Base-by-base conservation (phyloP, 2,888 invertebrate species). In the Drosophila setosimentum region DNA sequence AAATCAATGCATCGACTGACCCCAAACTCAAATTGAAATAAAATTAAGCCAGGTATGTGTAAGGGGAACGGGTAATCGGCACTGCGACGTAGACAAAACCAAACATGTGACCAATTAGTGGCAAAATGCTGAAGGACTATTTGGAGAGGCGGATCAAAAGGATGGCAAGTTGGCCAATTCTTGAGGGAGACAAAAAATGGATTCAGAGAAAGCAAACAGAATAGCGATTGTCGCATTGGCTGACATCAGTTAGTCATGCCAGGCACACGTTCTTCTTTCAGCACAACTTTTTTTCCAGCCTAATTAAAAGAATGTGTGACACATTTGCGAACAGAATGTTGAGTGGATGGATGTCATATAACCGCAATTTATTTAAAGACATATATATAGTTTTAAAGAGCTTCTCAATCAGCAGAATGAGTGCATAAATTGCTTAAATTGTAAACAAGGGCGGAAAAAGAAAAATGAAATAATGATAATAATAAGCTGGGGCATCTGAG, bases 81-180 rank as follows among this genome's bases (percentile, higher is more conserved):
- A 30, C 42, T 71, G 50, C 45, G 29, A 42, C 40, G 29, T 42
- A 61, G 40, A 62, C 58, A 79, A 65, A 64, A 77, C 59, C 67
- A 64, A 58, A 80, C 68, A 80, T 74, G 78, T 68, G 71, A 78
- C 82, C 78, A 80, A 80, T 80, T 82, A 80, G 80, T 75, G 71
- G 57, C 66, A 68, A 63, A 71, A 70, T 60, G 54, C 18, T 62
- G 55, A 45, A 53, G 49, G 75, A 64, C 40, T 49, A 49, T 37
- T 16, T 35, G 24, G 58, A 50, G 60, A 35, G 16, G 33, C 10
- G 58, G 58, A 27, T 45, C 29, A n/a, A 32, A 24, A 42, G 53
- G 55, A 42, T 35, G 66, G 63, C 62, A 65, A 76, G 27, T 55
- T 53, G 33, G 48, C 63, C 60, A 73, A 21, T 54, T 64, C 45